Evolutionary conservation across 2,113 vertebrate species (phyloP).

Genomic region (Diphyllodes magnificus): DNA sequence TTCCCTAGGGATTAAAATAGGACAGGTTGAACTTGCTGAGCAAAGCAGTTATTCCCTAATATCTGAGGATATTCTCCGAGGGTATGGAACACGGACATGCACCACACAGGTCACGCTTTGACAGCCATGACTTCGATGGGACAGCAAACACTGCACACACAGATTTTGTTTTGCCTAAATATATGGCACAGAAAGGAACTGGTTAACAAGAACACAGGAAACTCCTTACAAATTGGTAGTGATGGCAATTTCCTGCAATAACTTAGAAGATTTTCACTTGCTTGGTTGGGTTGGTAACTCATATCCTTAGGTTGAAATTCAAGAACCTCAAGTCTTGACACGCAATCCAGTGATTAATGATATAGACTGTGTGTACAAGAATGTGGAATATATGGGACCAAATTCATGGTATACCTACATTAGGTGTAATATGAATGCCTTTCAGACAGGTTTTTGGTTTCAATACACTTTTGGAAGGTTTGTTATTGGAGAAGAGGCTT

Average conservation of each 20-base stretch:
- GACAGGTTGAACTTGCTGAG: background rate
- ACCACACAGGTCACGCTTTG: background rate
- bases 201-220: conserved; percentile 37
- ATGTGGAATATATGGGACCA: background rate
- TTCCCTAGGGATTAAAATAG: background rate
- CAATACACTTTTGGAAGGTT: background rate
- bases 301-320: conserved; percentile 44
- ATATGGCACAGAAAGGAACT: background rate
- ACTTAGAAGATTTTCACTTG: conserved; percentile 54
- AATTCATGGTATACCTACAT: background rate
- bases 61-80: background rate
- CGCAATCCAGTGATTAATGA: conserved; percentile 16
- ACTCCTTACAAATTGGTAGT: conserved; percentile 43
- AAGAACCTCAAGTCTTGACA: conserved; percentile 28
- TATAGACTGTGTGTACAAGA: background rate
- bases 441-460: background rate
- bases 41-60: background rate
- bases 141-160: background rate
- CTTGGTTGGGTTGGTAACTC: conserved; percentile 31
- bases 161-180: background rate
- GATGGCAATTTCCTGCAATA: conserved; percentile 58
- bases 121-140: background rate
- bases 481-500: background rate
- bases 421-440: background rate
- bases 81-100: background rate